Conservation (phyloP, 2,113 vertebrate species). For the Aspidoscelis tigris region DNA sequence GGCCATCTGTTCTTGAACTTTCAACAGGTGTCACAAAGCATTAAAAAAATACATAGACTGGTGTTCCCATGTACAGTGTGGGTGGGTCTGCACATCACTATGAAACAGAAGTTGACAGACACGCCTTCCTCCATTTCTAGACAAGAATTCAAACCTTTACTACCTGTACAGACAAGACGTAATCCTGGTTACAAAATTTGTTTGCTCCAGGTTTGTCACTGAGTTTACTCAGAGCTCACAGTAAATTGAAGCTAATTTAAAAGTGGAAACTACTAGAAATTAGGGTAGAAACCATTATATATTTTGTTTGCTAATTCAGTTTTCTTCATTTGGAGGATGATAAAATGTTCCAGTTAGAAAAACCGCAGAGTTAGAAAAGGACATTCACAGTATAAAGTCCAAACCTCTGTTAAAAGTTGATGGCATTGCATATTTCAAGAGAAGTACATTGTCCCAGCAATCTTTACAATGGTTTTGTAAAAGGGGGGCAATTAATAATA, state of each 20-base stretch:
- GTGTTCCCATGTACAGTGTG: not conserved
- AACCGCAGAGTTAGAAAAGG: no score
- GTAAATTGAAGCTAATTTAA: not conserved
- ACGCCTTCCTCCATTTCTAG: not conserved
- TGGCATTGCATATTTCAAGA: no score
- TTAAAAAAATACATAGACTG: not conserved
- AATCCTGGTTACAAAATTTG: not conserved
- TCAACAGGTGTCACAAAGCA: not conserved
- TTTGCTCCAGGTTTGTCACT: not conserved
- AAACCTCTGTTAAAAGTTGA: no score
- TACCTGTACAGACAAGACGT: not conserved
- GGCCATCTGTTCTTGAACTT: slow-evolving; percentile 8
- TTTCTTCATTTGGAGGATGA: not conserved
- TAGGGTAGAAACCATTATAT: not conserved
- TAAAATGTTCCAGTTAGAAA: not conserved
- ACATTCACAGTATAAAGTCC: no score
- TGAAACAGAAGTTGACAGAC: not conserved
- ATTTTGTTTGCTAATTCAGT: not conserved
- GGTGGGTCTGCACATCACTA: not conserved
- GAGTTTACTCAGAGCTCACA: fast-evolving
- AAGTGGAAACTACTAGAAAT: not conserved
- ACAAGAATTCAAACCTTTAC: not conserved
- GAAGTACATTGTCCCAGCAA: not conserved
- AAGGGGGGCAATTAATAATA: not conserved
- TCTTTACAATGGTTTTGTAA: not conserved